Percentiles rank a stretch among this genome's conserved stretches.
Evolutionary conservation across 2,888 invertebrate genomes (phyloP).

Genomic region (Ormyrus rosae): DNA sequence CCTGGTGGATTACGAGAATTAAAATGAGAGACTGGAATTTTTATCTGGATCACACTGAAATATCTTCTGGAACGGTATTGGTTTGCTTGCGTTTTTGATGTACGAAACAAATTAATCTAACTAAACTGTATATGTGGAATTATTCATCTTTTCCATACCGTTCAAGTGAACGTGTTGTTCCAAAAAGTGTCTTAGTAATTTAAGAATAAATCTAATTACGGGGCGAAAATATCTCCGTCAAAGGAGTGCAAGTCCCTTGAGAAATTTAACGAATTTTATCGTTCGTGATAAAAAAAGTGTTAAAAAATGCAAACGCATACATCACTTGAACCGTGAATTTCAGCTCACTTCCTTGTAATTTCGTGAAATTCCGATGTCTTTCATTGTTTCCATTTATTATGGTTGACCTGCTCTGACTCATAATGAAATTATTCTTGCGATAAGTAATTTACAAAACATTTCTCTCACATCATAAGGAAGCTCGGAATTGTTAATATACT

Average conservation of each 20-base stretch:
- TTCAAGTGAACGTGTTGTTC: too few relatives aligned
- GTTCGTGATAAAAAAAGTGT: not conserved
- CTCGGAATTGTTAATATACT: too few relatives aligned
- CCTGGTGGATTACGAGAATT: not conserved
- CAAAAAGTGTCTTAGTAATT: too few relatives aligned
- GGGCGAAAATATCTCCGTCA: too few relatives aligned
- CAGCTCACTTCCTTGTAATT: not conserved
- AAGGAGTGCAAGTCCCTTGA: not conserved
- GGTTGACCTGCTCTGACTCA: not conserved
- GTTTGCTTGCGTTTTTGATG: too few relatives aligned
- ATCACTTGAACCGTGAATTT: slow-evolving; percentile 3
- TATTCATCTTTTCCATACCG: too few relatives aligned
- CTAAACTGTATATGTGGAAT: too few relatives aligned
- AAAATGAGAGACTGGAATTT: not conserved
- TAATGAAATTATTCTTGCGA: not conserved
- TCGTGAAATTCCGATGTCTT: not conserved
- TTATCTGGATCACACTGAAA: too few relatives aligned
- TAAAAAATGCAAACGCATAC: not conserved
- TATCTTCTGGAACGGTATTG: too few relatives aligned
- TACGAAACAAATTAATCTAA: too few relatives aligned
- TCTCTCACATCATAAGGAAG: not conserved
- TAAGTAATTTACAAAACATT: not conserved
- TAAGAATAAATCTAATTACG: too few relatives aligned
- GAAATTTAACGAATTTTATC: slow-evolving; percentile 17
- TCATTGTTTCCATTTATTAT: not conserved